Evolutionary conservation across 2,888 invertebrate species (phyloP).

Genomic region (Scotopteryx bipunctaria): DNA sequence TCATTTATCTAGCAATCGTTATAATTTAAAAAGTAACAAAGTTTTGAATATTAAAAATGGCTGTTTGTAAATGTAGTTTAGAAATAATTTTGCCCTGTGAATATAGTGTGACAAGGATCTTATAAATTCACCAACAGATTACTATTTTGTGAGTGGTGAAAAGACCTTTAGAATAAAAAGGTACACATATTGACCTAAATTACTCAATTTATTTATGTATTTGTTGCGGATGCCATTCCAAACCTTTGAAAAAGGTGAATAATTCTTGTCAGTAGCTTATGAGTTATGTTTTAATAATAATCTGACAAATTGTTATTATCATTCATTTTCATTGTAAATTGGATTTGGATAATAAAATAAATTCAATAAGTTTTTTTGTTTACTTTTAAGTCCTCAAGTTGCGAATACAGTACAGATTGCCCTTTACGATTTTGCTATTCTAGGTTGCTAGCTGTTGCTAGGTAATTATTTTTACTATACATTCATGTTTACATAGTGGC

Average conservation of each 20-base stretch:
- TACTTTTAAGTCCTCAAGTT: no score
- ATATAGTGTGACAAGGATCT: slow-evolving; percentile 6
- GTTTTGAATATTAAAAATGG: slow-evolving; percentile 6
- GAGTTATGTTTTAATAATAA: slow-evolving; percentile 62
- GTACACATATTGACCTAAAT: slow-evolving; percentile 41
- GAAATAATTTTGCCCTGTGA: slow-evolving; percentile 3
- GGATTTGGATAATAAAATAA: slow-evolving; percentile 75
- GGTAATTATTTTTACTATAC: no score
- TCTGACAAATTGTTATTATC: slow-evolving; percentile 63
- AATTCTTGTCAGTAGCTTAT: slow-evolving; percentile 81
- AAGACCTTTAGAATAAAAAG: slow-evolving; percentile 25
- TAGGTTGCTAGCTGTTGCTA: no score
- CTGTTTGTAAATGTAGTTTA: slow-evolving; percentile 3
- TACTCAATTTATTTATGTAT: slow-evolving; percentile 47
- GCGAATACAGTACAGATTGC: no score
- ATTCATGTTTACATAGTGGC: no score
- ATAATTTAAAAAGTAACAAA: not conserved
- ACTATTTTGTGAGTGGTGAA: slow-evolving; percentile 17
- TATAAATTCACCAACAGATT: slow-evolving; percentile 16
- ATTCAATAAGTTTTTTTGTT: slow-evolving; percentile 44
- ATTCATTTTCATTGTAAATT: slow-evolving; percentile 75
- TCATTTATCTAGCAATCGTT: not conserved
- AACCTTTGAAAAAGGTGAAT: slow-evolving; percentile 77
- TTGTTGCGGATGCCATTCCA: slow-evolving; percentile 78
- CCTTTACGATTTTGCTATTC: no score